Base-by-base conservation (phyloP, 2,797 vertebrate species). In the Allobates femoralis region DNA sequence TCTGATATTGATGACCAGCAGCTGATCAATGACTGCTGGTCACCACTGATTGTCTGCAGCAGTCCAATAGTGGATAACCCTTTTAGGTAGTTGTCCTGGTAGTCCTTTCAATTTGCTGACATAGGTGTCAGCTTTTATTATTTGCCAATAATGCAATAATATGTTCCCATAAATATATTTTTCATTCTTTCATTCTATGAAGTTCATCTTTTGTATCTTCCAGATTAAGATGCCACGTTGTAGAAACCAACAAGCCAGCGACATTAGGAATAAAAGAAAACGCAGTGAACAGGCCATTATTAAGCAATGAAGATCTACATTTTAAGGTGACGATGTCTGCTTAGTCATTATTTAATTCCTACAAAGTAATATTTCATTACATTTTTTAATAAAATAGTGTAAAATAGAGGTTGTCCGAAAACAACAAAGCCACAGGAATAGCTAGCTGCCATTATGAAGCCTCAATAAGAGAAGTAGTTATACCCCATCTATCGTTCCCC, bases 141-240 rank as follows among this genome's bases (percentile, higher is more conserved):
- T 30, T 0, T 37, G 18, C 34, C 34, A 23, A 3, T 11, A 21
- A 14, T 21, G 5, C 30, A 41, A n/a, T 12, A 23, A 3, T 23
- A 37, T 41, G 10, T 71, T n/a, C 32, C 34, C 23, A 4, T 41
- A 23, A 71, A 23, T 41, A n/a, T 23, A 12, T 32, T 19, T 69
- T 34, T 23, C 28, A 3, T 2, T 34, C 28, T 7, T 23, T 3
- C 23, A 32, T 2, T 50, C 41, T 41, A 16, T 69, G 32, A 37
- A 21, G 11, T 1, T 26, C 23, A 6, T 74, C 69, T 55, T 12
- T 53, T 87, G 41, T 46, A 46, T 85, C 89, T 90, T 86, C 23
- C 91, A 99, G 98, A 89, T 95, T 99, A 87, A 96, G 96, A 90
- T 99, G 98, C 92, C 96, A 97, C 14, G 93, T 96, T n/a, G 18